A percentile compares a stretch with the other conserved stretches of the same genome.
Evolutionary conservation across 2,888 invertebrate genomes (phyloP).

Genomic region (Chrysolina oricalcia): DNA sequence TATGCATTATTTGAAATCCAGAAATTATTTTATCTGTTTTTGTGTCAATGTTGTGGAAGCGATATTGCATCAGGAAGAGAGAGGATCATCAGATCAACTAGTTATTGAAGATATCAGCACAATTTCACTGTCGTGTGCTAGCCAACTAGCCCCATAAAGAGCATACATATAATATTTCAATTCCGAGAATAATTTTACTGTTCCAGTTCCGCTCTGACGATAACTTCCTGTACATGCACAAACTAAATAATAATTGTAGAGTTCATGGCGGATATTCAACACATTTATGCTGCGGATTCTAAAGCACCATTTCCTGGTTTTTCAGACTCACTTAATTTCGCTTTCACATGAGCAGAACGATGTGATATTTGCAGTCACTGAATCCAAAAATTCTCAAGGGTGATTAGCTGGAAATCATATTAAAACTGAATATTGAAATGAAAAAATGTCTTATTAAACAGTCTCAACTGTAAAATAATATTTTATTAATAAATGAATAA

Average conservation of each 20-base stretch:
- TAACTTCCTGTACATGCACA: slow-evolving; percentile 25
- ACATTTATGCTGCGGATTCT: neutral
- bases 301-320: slow-evolving; percentile 11
- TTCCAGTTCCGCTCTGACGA: slow-evolving; percentile 27
- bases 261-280: neutral
- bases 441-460: neutral
- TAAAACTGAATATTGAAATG: too few relatives aligned
- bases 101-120: neutral
- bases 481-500: too few relatives aligned
- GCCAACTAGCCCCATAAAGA: neutral
- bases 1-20: too few relatives aligned
- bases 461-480: too few relatives aligned
- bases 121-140: neutral
- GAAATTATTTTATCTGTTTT: too few relatives aligned
- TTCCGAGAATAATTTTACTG: slow-evolving; percentile 17
- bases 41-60: too few relatives aligned
- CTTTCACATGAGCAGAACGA: neutral
- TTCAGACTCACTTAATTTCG: neutral
- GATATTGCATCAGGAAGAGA: too few relatives aligned
- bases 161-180: slow-evolving; percentile 17
- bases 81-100: too few relatives aligned
- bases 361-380: neutral
- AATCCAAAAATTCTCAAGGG: neutral
- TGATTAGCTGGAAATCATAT: too few relatives aligned
- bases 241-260: slow-evolving; percentile 4